Evolutionary conservation across 2,797 vertebrate species (phyloP), one percentile per base, ranked within the genome.

Genomic region (Pseudocheirus occidentalis): DNA sequence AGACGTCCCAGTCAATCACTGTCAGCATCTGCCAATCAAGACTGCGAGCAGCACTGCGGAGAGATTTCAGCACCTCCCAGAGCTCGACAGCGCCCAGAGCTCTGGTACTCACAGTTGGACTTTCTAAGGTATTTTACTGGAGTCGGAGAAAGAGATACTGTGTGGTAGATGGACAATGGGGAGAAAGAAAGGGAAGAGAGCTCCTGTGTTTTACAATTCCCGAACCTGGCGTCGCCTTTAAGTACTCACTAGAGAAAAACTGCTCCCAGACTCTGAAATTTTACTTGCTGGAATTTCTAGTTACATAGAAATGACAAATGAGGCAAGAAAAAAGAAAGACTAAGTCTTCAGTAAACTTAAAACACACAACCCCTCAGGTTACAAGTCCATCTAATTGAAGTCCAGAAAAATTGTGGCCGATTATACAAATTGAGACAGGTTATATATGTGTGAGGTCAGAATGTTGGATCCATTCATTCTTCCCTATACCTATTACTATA

Each of bases 1-100:
- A 98, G 98, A 97, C 97, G 98, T 99, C 97, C 98, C 99, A 99
- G 99, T 99, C 99, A 99, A 99, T 99, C 99, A 99, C 98, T 98
- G 99, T 99, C 99, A 99, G 98, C 98, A 98, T 99, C 98, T 98
- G 99, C 99, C 99, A 99, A 99, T 99, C 99, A 98, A 98, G 98
- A 99, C 98, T 95, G 98, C 98, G 98, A 89, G 96, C 90, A 21
- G 98, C 73, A 98, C 97, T 95, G 97, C 91, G 91, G 90, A 96
- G 97, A 97, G 97, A 96, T 98, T 98, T 99, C 99, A 98, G 99
- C 99, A 98, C 99, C 99, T 99, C 99, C 99, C 99, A 92, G 98
- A 96, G 94, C 97, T 98, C 98, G 96, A 98, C 98, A 97, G 98
- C 98, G 98, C 98, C 98, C 98, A 55, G 93, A 0, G 93, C 59